Conservation (phyloP, 2,113 vertebrate species). For the Sinocyclocheilus grahami region DNA sequence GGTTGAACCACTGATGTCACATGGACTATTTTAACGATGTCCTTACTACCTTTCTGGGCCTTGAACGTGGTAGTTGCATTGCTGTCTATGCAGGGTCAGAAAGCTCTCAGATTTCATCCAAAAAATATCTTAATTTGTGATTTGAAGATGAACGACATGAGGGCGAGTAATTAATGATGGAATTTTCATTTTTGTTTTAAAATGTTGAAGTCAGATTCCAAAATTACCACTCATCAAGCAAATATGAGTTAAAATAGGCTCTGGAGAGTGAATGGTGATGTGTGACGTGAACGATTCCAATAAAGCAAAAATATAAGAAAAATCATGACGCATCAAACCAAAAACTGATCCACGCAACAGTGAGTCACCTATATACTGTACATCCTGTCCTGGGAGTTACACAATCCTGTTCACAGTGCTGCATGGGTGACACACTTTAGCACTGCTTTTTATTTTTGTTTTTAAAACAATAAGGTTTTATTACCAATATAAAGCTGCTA, state of each 20-base stretch:
- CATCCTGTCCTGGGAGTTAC: not conserved
- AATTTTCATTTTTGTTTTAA: no score
- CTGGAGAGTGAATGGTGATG: not conserved
- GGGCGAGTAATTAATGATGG: no score
- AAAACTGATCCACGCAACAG: not conserved
- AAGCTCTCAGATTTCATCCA: no score
- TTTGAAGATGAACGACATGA: no score
- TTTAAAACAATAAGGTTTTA: not conserved
- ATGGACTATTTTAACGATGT: no score
- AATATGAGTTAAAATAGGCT: not conserved
- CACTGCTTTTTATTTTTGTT: not conserved
- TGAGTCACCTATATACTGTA: not conserved
- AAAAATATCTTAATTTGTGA: no score
- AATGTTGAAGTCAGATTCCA: not conserved
- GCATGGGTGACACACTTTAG: not conserved
- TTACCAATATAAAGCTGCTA: not conserved
- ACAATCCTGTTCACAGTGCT: not conserved
- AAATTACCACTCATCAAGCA: not conserved
- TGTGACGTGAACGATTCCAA: not conserved
- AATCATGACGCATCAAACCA: not conserved
- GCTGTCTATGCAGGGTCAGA: no score
- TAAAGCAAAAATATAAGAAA: not conserved
- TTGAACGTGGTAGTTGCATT: no score
- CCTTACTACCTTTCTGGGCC: no score
- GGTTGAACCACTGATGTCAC: no score